Percentiles rank a stretch among this genome's conserved stretches.
phyloP scores from a whole-genome alignment of 2,113 vertebrate species.

The Girardinichthys multiradiatus region DNA sequence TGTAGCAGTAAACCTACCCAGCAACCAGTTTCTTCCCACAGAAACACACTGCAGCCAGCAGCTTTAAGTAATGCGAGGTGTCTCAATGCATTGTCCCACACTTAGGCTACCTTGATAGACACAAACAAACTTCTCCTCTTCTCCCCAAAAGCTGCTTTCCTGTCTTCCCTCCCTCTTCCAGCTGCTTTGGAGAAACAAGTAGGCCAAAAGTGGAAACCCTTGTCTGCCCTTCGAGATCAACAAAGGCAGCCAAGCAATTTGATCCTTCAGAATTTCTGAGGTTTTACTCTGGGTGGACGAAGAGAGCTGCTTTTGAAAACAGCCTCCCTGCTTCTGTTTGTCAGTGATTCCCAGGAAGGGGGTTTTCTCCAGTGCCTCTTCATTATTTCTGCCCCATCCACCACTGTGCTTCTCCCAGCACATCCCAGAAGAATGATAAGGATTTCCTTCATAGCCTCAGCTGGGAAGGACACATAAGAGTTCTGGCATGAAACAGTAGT shows the following conservation, averaged over 20 bases:
- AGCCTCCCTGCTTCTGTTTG: constrained; percentile 17
- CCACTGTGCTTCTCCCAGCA: constrained; percentile 25
- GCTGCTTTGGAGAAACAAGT: constrained; percentile 60
- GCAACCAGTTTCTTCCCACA: constrained; percentile 15
- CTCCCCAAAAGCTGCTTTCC: constrained; percentile 16
- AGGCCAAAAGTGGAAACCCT: constrained; percentile 67
- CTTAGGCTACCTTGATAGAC: constrained; percentile 39
- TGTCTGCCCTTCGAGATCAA: constrained; percentile 60
- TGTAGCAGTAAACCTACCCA: constrained; percentile 6
- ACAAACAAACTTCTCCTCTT: constrained; percentile 50
- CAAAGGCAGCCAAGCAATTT: constrained; percentile 70
- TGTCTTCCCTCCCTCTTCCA: constrained; percentile 28
- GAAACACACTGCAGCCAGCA: constrained; percentile 15
- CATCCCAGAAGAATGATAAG: constrained; percentile 50
- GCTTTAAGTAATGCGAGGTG: constrained; percentile 51
- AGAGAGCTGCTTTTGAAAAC: constrained; percentile 40
- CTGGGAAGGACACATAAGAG: neutral
- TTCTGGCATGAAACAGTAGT: neutral
- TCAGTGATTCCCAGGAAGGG: constrained; percentile 35
- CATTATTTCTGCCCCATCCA: constrained; percentile 48
- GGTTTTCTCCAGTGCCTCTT: constrained; percentile 22
- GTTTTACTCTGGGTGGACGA: constrained; percentile 6
- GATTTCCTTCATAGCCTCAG: constrained; percentile 35
- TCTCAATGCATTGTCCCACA: constrained; percentile 16
- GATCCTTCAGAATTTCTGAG: constrained; percentile 57